phyloP scores from a whole-genome alignment of 2,888 invertebrate species.

The Lasioglossum pauxillum region DNA sequence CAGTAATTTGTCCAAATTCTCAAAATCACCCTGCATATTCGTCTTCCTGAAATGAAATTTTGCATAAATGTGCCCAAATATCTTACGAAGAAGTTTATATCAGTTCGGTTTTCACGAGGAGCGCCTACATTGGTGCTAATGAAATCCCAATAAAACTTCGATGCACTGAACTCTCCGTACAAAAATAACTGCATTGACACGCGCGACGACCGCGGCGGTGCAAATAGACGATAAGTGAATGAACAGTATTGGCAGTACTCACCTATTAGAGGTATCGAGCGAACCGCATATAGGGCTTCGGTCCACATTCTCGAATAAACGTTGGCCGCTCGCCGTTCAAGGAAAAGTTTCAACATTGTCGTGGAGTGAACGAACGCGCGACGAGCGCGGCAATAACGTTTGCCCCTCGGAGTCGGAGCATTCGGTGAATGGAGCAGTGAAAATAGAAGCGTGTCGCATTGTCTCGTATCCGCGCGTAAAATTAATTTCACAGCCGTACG shows the following conservation, averaged over 20 bases:
- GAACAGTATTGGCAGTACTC: neutral
- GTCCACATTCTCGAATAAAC: neutral
- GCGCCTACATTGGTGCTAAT: no score
- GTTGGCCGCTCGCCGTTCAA: neutral
- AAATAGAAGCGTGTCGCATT: constrained; percentile 25
- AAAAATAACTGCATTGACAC: neutral
- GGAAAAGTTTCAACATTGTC: constrained; percentile 2
- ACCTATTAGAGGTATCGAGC: neutral
- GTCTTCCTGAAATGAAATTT: no score
- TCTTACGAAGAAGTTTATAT: no score
- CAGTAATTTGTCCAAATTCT: no score
- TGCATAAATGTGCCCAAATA: no score
- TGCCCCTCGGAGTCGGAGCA: neutral
- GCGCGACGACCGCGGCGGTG: neutral
- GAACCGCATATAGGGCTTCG: neutral
- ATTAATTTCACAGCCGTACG: constrained; percentile 23
- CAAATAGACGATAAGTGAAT: neutral
- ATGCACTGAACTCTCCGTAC: neutral
- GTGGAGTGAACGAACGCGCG: neutral
- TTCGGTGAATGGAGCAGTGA: constrained; percentile 1
- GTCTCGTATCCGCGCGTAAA: constrained; percentile 5
- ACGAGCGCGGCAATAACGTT: neutral
- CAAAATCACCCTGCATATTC: no score
- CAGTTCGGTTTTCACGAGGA: no score
- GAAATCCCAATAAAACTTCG: neutral